Conservation (phyloP, 2,888 invertebrate species). For the Biston betularia region DNA sequence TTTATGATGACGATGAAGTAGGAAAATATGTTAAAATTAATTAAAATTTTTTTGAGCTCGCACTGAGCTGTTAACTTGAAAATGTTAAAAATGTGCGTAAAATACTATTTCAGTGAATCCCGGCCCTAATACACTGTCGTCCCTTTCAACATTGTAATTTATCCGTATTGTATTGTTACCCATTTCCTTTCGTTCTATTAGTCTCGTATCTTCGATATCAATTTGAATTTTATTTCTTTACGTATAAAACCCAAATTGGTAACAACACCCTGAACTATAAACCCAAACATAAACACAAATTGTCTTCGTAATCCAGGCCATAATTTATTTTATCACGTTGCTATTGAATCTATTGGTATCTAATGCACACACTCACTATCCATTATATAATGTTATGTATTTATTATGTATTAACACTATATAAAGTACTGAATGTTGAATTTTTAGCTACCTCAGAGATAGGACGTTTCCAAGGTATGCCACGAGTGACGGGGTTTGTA, state of each 20-base stretch:
- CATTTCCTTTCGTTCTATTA: constrained; percentile 13
- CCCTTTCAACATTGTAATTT: constrained; percentile 10
- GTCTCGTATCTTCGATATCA: constrained; percentile 24
- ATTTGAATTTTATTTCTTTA: constrained; percentile 30
- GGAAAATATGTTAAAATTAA: too few species aligned
- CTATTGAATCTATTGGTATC: constrained; percentile 45
- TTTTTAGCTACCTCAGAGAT: constrained; percentile 95
- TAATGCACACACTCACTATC: constrained; percentile 46
- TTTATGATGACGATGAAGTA: too few species aligned
- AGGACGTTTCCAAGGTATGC: constrained; percentile 97
- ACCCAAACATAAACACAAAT: constrained; percentile 36
- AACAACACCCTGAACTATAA: constrained; percentile 27
- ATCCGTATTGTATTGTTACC: constrained; percentile 10
- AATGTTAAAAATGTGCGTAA: too few species aligned
- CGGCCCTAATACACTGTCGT: not conserved
- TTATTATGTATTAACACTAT: constrained; percentile 47
- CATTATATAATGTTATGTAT: constrained; percentile 48
- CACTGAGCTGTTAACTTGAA: too few species aligned
- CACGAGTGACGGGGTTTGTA: constrained; percentile 65
- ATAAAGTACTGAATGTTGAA: constrained; percentile 59
- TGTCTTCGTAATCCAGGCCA: constrained; percentile 39
- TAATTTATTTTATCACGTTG: constrained; percentile 50
- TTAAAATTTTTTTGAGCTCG: too few species aligned
- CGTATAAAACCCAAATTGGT: constrained; percentile 35
- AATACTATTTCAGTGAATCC: too few species aligned